Evolutionary conservation across 2,113 vertebrate species (phyloP).

Genomic region (Rhombomys opimus): DNA sequence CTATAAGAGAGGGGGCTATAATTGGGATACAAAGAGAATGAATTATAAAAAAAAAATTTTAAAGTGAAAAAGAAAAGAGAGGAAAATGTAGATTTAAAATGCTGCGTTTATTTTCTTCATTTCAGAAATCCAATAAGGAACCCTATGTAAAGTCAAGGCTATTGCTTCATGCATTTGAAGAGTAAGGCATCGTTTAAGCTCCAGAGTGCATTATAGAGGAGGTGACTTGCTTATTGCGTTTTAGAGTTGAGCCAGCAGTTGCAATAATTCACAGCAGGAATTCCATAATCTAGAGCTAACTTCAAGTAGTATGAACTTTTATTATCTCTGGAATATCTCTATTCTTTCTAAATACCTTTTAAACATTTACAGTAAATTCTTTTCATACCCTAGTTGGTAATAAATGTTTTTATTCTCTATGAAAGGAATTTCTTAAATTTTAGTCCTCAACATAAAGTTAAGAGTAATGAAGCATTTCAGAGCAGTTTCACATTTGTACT

Average conservation of each 20-base stretch:
- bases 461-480: constrained; percentile 35
- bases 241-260: constrained; percentile 9
- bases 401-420: constrained; percentile 59
- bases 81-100: background rate
- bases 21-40: no score
- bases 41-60: no score
- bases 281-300: background rate
- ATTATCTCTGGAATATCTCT: constrained; percentile 25
- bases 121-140: background rate
- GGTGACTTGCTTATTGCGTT: background rate
- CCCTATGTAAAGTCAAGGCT: background rate
- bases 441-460: background rate
- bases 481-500: background rate
- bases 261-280: background rate
- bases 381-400: constrained; percentile 18
- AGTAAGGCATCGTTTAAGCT: background rate
- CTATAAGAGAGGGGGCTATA: no score
- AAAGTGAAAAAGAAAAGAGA: no score
- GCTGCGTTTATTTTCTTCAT: background rate
- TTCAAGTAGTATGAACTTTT: background rate
- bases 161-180: background rate
- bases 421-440: constrained; percentile 63
- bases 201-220: background rate
- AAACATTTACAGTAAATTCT: constrained; percentile 67
- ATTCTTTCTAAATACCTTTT: constrained; percentile 43